These are phyloP conservation scores for Nothoprocta perdicaria DNA, from an alignment of 2,113 vertebrate genomes.

Conservation along the genomic window DNA sequence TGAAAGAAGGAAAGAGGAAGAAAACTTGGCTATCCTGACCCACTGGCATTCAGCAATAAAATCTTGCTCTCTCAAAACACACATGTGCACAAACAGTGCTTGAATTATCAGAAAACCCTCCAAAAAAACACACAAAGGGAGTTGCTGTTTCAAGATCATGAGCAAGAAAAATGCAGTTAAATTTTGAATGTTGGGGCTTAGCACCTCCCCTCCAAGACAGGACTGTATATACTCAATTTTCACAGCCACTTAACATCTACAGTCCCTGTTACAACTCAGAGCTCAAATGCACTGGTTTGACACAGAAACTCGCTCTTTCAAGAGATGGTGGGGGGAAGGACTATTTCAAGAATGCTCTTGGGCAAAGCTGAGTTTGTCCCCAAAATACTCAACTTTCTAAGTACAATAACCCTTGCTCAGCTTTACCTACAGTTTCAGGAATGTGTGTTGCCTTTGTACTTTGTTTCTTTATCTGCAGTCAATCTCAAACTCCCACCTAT, in stretches of 20 bases:
- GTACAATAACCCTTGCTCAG: not conserved
- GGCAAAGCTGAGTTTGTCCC: not conserved
- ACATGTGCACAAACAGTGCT: not conserved
- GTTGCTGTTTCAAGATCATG: accelerated
- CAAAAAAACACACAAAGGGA: not conserved
- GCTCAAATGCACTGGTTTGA: not conserved
- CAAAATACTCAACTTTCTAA: not conserved
- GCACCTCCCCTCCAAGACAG: no score
- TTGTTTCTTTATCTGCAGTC: not conserved
- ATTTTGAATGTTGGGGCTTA: not conserved
- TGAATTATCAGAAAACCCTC: not conserved
- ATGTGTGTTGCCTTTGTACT: not conserved
- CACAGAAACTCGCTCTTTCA: not conserved
- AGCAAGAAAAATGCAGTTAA: not conserved
- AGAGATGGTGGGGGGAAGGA: not conserved
- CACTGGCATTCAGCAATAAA: not conserved
- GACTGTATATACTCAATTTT: not conserved
- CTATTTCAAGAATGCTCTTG: not conserved
- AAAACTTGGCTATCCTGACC: not conserved
- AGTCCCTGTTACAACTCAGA: not conserved
- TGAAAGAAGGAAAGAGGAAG: not conserved
- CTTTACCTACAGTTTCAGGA: not conserved
- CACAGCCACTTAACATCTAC: not conserved
- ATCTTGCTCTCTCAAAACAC: not conserved
- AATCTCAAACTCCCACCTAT: not conserved